Evolutionary conservation across 1,140 invertebrate species (phyloP).

Genomic region (Temnothorax longispinosus): DNA sequence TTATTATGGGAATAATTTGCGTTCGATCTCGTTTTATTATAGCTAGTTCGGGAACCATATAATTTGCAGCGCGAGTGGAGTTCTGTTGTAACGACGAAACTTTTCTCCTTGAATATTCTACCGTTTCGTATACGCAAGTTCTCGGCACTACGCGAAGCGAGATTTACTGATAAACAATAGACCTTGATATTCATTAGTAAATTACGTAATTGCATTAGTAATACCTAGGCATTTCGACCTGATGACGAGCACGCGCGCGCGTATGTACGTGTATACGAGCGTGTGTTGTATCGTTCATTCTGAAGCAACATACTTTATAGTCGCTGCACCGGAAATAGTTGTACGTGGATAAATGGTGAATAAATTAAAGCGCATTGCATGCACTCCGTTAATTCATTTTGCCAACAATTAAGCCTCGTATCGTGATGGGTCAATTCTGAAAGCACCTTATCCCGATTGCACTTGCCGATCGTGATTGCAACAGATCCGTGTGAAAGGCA

Average conservation of each 20-base stretch:
- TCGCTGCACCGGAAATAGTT: constrained; percentile 71
- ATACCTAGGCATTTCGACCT: constrained; percentile 27
- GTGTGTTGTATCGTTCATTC: constrained; percentile 78
- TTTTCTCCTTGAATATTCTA: constrained; percentile 59
- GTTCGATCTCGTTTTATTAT: constrained; percentile 40
- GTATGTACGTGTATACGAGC: not conserved
- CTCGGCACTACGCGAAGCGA: not conserved
- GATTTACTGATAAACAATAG: constrained; percentile 69
- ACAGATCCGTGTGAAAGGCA: constrained; percentile 6
- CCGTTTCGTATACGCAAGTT: constrained; percentile 38
- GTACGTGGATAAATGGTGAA: constrained; percentile 76
- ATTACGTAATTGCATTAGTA: constrained; percentile 63
- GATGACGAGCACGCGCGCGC: constrained; percentile 48
- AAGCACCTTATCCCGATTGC: constrained; percentile 62
- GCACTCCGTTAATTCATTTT: constrained; percentile 82
- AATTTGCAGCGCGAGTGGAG: constrained; percentile 40
- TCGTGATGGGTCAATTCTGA: constrained; percentile 81
- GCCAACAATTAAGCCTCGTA: constrained; percentile 81
- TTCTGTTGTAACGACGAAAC: constrained; percentile 39
- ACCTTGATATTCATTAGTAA: constrained; percentile 73
- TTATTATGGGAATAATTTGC: constrained; percentile 55
- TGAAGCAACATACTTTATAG: constrained; percentile 82
- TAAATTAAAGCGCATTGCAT: constrained; percentile 84
- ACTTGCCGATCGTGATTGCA: constrained; percentile 20
- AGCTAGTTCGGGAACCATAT: constrained; percentile 31